Conservation (phyloP, 1,140 invertebrate genomes). For the Cataglyphis hispanica region DNA sequence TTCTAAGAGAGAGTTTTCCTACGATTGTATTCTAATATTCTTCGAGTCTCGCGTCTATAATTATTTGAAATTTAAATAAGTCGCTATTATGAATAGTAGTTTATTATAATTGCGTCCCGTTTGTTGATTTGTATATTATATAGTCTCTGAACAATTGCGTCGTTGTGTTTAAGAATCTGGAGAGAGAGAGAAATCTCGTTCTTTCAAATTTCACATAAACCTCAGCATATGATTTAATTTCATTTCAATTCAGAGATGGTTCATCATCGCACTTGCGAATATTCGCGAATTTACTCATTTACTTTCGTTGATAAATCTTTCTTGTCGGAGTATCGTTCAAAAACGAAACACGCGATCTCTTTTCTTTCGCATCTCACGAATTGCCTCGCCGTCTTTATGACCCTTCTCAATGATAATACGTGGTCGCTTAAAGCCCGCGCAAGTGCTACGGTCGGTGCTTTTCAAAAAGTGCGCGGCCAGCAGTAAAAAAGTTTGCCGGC, state of each 20-base stretch:
- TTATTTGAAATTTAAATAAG: constrained; percentile 3
- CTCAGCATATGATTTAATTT: neutral
- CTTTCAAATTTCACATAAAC: neutral
- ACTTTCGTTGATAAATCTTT: constrained; percentile 14
- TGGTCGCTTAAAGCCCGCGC: constrained; percentile 58
- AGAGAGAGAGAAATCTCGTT: neutral
- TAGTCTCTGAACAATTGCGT: neutral
- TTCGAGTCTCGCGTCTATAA: neutral
- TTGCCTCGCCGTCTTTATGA: constrained; percentile 56
- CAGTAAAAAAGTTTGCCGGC: constrained; percentile 69
- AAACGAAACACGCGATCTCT: constrained; percentile 43
- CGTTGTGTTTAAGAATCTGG: neutral
- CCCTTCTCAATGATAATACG: constrained; percentile 70
- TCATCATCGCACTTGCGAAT: constrained; percentile 6
- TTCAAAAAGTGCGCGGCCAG: constrained; percentile 69
- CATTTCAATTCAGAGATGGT: constrained; percentile 16
- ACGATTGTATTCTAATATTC: constrained; percentile 11
- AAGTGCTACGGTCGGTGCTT: constrained; percentile 50
- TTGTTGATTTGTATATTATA: neutral
- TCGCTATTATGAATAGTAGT: neutral
- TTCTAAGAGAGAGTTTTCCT: neutral
- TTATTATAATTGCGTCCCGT: neutral
- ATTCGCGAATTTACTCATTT: neutral
- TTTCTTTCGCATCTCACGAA: neutral
- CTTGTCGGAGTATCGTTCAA: constrained; percentile 4